phyloP scores from a whole-genome alignment of 2,888 invertebrate species.

The Xiphydria camelus region DNA sequence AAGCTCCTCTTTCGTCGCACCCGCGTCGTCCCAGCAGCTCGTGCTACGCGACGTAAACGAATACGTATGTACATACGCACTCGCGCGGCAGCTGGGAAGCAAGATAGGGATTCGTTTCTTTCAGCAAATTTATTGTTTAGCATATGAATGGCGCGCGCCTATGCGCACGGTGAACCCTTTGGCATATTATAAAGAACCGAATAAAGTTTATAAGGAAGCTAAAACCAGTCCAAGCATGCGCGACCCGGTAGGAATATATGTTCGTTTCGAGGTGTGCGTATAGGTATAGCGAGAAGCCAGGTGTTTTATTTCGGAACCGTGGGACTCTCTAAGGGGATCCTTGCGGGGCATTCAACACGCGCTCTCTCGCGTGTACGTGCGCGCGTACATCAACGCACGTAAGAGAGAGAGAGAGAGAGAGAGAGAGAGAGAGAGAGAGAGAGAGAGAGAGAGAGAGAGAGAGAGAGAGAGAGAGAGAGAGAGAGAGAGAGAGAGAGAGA shows the following conservation, averaged over 20 bases:
- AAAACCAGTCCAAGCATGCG: slow-evolving; percentile 34
- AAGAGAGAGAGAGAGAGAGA: too few relatives aligned
- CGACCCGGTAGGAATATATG: too few relatives aligned
- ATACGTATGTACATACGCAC: not conserved
- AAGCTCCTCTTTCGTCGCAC: too few relatives aligned
- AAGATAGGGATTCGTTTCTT: slow-evolving; percentile 51
- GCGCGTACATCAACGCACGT: slow-evolving; percentile 20
- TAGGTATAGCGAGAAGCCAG: slow-evolving; percentile 34
- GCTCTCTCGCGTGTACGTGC: slow-evolving; percentile 8
- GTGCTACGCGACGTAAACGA: not conserved
- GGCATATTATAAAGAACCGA: slow-evolving; percentile 52
- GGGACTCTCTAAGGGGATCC: slow-evolving; percentile 46
- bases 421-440: too few relatives aligned
- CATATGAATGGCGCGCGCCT: slow-evolving; percentile 46
- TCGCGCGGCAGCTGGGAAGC: slow-evolving; percentile 21
- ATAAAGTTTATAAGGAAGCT: slow-evolving; percentile 53
- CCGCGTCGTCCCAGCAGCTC: too few relatives aligned
- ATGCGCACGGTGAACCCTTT: slow-evolving; percentile 43
- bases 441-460: too few relatives aligned
- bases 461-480: too few relatives aligned
- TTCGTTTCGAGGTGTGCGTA: too few relatives aligned
- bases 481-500: too few relatives aligned
- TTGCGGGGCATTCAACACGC: slow-evolving; percentile 22
- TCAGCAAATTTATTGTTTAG: slow-evolving; percentile 53
- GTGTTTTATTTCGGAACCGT: slow-evolving; percentile 51